Percentiles rank a stretch among this genome's conserved stretches.
Evolutionary conservation across 2,797 vertebrate species (phyloP).

Genomic region (Bucorvus abyssinicus): DNA sequence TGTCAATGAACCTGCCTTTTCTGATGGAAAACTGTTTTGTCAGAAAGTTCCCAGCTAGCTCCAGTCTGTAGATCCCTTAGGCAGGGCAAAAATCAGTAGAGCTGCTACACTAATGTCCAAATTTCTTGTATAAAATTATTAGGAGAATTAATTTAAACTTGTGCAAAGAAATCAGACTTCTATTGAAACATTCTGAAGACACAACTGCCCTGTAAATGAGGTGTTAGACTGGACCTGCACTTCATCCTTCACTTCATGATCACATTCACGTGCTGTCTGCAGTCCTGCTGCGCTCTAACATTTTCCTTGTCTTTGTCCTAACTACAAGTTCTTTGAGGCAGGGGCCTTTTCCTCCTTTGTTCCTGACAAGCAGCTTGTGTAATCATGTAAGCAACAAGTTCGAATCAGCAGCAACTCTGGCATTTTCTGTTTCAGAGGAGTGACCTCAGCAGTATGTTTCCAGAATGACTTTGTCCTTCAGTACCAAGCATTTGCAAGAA

Average conservation of each 20-base stretch:
- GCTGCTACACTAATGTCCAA: neutral
- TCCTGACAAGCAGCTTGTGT: neutral
- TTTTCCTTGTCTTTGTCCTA: neutral
- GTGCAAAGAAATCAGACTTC: neutral
- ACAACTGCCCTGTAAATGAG: neutral
- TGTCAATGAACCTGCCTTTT: constrained; percentile 32
- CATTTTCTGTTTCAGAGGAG: neutral
- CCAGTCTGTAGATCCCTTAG: neutral
- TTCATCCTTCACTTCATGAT: neutral
- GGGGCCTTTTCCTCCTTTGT: neutral
- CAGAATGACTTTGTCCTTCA: neutral
- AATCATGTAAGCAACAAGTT: neutral
- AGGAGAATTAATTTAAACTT: neutral
- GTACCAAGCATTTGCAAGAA: neutral
- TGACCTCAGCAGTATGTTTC: neutral
- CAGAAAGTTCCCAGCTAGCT: constrained; percentile 5
- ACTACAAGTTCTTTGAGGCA: neutral
- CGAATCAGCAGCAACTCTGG: neutral
- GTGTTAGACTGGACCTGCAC: neutral
- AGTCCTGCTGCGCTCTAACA: accelerated
- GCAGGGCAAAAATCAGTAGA: constrained; percentile 7
- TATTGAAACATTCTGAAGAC: neutral
- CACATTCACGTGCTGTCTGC: neutral
- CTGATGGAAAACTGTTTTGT: constrained; percentile 43
- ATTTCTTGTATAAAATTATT: neutral